A percentile compares a stretch with the other conserved stretches of the same genome.
phyloP scores from a whole-genome alignment of 2,888 invertebrate species.

The Andrena bicolor region DNA sequence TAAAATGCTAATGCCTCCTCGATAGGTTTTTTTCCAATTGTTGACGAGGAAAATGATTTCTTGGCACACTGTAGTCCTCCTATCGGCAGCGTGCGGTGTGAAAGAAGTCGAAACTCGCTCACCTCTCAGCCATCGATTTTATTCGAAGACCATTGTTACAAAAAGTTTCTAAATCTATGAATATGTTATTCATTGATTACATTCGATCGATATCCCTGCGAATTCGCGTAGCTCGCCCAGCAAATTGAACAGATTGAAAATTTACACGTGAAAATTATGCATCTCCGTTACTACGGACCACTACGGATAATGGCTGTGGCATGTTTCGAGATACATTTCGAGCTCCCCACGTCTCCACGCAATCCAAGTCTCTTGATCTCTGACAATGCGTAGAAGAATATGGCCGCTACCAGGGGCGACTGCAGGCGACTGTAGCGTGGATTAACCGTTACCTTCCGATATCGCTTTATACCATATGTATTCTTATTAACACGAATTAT shows the following conservation, averaged over 20 bases:
- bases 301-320: slow-evolving; percentile 19
- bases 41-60: slow-evolving; percentile 8
- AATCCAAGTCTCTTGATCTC: slow-evolving; percentile 5
- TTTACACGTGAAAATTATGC: not conserved
- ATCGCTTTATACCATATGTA: not conserved
- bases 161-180: not conserved
- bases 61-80: not conserved
- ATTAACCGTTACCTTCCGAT: slow-evolving; percentile 7
- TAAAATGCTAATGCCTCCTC: not conserved
- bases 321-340: slow-evolving; percentile 30
- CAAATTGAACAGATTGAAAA: not conserved
- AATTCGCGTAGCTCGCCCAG: not conserved
- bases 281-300: slow-evolving; percentile 7
- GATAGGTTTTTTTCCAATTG: not conserved
- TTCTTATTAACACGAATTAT: not conserved
- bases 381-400: slow-evolving; percentile 24
- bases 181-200: not conserved
- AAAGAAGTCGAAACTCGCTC: slow-evolving; percentile 47
- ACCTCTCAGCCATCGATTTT: slow-evolving; percentile 20
- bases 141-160: slow-evolving; percentile 11
- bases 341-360: slow-evolving; percentile 26
- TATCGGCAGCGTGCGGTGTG: slow-evolving; percentile 19
- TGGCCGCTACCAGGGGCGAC: slow-evolving; percentile 35
- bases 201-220: not conserved
- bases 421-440: not conserved